Evolutionary conservation across 2,797 vertebrate genomes (phyloP), one percentile per base, ranked within the genome.

Genomic region (Myiotriccus ornatus): DNA sequence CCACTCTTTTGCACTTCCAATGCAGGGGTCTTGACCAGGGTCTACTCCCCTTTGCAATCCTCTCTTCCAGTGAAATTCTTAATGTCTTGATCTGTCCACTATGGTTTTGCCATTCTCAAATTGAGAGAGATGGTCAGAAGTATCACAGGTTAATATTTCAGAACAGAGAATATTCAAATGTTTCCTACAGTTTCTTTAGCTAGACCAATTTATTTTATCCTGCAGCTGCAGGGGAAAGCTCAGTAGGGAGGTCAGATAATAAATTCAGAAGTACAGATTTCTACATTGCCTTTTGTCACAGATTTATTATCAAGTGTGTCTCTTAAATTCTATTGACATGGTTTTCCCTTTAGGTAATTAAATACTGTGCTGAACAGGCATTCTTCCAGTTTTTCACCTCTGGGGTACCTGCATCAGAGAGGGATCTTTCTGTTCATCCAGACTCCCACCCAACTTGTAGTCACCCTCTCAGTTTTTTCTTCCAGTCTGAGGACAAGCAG

Each of bases 171-270:
- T 93, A 96, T 93, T 95, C 74, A 95, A 75, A 93, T 94, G 43
- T 93, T 93, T 95, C 94, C 94, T 88, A 91, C 85, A 32, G 39
- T 92, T 96, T 89, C 90, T 83, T 84, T 90, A 93, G 49, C 68
- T 70, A 81, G 78, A 91, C 64, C 93, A 87, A 95, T 97, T 97
- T 96, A 97, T 97, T 97, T 96, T 95, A 86, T 94, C 90, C 90
- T 79, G 76, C 84, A 95, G 93, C 84, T 87, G 59, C 79, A 89
- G 39, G 81, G 95, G 95, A 95, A 86, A 74, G 69, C 95, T 91
- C 87, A 96, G 91, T 90, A 71, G 93, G 94, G 75, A 96, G 91
- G 93, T 95, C 93, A 90, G 84, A 83, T 91, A 95, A 97, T 96
- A 95, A 94, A 96, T 96, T 96, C 91, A 90, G 91, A 96, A 89